phyloP scores from a whole-genome alignment of 2,797 vertebrate genomes.

The Anisognathus igniventris region DNA sequence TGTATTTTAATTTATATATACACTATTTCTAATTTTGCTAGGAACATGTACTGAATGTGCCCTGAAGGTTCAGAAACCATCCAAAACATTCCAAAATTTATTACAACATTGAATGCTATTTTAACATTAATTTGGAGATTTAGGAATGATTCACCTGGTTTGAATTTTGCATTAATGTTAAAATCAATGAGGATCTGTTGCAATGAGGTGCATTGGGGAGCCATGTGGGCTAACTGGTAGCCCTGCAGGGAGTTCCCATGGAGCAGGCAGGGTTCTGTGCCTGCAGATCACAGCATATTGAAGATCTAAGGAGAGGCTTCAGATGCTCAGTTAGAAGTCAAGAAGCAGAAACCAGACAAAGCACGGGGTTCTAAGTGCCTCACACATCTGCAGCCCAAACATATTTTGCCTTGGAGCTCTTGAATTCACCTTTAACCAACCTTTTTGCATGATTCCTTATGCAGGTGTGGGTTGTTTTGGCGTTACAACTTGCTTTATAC shows the following conservation, averaged over 20 bases:
- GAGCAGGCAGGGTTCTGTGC: too few relatives aligned
- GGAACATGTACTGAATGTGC: not conserved
- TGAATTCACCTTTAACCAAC: not conserved
- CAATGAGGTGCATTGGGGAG: not conserved
- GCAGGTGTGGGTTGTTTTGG: not conserved
- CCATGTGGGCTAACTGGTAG: not conserved
- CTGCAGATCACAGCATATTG: fast-evolving
- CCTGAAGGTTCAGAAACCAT: not conserved
- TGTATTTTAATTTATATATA: not conserved
- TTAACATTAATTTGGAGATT: not conserved
- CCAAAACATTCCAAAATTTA: not conserved
- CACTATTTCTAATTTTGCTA: not conserved
- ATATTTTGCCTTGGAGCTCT: not conserved
- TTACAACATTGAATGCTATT: not conserved
- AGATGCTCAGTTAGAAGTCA: not conserved
- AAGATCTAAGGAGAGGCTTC: not conserved
- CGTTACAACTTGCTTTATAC: not conserved
- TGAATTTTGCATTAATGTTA: not conserved
- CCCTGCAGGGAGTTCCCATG: not conserved
- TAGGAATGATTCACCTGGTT: not conserved
- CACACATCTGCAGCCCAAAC: not conserved
- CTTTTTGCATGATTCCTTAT: not conserved
- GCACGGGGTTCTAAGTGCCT: not conserved
- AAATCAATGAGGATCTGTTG: not conserved
- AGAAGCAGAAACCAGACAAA: not conserved